These are phyloP conservation scores for Neodon shergylaensis DNA, from an alignment of 2,113 vertebrate species.

Conservation along the genomic window DNA sequence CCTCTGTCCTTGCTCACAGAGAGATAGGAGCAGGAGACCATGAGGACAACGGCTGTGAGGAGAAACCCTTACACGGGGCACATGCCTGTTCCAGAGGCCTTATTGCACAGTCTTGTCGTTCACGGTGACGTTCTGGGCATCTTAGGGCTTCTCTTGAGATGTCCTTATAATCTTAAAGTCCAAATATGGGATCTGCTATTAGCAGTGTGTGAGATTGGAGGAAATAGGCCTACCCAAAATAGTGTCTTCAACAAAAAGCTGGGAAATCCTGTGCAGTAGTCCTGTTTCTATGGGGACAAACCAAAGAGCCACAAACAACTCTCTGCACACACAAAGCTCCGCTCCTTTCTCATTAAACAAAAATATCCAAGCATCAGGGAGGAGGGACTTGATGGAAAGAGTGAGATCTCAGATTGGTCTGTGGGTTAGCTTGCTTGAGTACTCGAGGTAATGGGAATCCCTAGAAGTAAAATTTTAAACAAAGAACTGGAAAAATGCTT, in stretches of 20 bases:
- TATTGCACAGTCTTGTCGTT: neutral
- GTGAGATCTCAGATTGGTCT: neutral
- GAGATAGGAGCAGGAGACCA: neutral
- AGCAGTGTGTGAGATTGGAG: neutral
- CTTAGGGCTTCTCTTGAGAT: neutral
- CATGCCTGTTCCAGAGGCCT: neutral
- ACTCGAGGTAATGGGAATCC: neutral
- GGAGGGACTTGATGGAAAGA: neutral
- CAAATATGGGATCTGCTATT: neutral
- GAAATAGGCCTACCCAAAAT: neutral
- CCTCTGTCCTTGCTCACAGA: neutral
- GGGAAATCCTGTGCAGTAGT: neutral
- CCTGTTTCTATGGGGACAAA: neutral
- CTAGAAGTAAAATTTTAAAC: neutral
- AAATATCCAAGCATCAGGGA: neutral
- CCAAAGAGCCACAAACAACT: neutral
- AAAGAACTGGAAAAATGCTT: neutral
- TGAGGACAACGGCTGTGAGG: neutral
- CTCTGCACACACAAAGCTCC: neutral
- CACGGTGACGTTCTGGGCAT: accelerated
- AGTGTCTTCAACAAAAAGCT: neutral
- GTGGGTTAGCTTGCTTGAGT: neutral
- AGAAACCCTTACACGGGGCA: neutral
- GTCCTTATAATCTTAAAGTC: neutral
- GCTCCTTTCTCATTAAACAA: neutral